Evolutionary conservation across 2,797 vertebrate species (phyloP).

Genomic region (Melanotaenia maccullochi): DNA sequence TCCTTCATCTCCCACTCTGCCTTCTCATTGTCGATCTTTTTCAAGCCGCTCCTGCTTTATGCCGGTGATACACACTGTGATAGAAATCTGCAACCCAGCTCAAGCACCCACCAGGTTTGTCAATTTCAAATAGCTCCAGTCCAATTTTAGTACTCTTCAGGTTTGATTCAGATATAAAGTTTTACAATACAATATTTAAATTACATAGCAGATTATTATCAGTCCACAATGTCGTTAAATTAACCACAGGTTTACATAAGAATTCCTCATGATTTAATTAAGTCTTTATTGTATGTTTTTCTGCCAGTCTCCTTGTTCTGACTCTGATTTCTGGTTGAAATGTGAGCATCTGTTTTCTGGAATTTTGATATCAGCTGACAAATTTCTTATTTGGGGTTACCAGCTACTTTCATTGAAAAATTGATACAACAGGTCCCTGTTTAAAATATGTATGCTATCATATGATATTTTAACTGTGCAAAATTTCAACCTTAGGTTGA

Average conservation of each 20-base stretch:
- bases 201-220: not conserved
- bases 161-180: conserved; percentile 20
- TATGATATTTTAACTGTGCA: not conserved
- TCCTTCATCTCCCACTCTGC: not conserved
- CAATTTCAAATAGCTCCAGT: conserved; percentile 6
- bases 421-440: not conserved
- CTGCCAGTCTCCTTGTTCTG: not conserved
- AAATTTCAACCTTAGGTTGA: not conserved
- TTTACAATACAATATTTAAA: not conserved
- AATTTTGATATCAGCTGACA: not conserved
- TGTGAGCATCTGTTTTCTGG: not conserved
- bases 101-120: conserved; percentile 15
- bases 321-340: not conserved
- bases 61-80: conserved; percentile 10
- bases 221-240: not conserved
- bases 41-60: conserved; percentile 1
- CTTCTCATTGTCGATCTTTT: conserved; percentile 9
- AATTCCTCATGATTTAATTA: not conserved
- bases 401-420: not conserved
- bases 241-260: not conserved
- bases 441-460: not conserved
- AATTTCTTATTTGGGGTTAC: not conserved
- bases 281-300: not conserved
- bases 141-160: conserved; percentile 5
- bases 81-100: conserved; percentile 22